Evolutionary conservation across 2,888 invertebrate species (phyloP).

Genomic region (Aromia moschata): DNA sequence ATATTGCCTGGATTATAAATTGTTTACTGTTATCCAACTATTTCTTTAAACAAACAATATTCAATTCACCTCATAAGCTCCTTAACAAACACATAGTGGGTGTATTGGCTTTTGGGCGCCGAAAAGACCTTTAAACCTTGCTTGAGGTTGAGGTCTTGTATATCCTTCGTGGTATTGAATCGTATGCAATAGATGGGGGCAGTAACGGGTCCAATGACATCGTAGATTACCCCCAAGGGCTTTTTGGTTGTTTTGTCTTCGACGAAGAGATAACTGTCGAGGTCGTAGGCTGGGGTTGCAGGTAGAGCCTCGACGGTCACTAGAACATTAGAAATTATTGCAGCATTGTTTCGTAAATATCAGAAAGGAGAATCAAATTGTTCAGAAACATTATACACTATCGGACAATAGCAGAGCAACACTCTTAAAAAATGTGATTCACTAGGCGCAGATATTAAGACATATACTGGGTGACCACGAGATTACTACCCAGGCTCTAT

Average conservation of each 20-base stretch:
- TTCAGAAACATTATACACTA: too few species aligned
- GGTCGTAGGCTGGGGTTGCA: conserved; percentile 80
- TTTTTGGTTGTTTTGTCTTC: conserved; percentile 73
- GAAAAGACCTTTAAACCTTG: conserved; percentile 81
- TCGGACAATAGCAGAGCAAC: too few species aligned
- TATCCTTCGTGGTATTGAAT: conserved; percentile 84
- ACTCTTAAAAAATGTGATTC: too few species aligned
- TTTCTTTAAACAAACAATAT: not conserved
- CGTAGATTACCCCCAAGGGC: conserved; percentile 84
- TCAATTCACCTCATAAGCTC: conserved; percentile 74
- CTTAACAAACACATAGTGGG: conserved; percentile 78
- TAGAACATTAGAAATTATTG: too few species aligned
- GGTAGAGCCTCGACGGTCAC: conserved; percentile 80
- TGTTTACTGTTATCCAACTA: not conserved
- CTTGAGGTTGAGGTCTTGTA: conserved; percentile 71
- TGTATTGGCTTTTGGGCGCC: conserved; percentile 81
- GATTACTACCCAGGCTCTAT: too few species aligned
- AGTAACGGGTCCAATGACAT: conserved; percentile 88
- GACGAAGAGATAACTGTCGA: conserved; percentile 88
- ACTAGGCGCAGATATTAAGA: too few species aligned
- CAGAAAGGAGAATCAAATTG: too few species aligned
- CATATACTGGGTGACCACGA: too few species aligned
- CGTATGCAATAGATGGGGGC: conserved; percentile 91
- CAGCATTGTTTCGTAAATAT: too few species aligned
- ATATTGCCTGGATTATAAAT: too few species aligned